Base-by-base conservation (phyloP, 2,113 vertebrate species). In the Alethe diademata region DNA sequence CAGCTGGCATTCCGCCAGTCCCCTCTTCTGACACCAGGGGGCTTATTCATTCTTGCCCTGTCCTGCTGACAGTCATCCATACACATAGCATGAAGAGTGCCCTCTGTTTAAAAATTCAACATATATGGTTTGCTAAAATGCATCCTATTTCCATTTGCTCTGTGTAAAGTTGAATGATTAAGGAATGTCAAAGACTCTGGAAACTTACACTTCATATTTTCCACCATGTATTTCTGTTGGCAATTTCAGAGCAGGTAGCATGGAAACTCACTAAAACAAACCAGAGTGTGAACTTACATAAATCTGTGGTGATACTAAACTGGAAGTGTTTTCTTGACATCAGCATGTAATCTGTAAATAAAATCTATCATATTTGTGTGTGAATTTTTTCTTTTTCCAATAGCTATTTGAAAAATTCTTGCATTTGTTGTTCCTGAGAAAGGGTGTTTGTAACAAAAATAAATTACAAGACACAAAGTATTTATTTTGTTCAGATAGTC, bases 391-490 rank as follows among this genome's bases (percentile, higher is more conserved):
- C 8, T 48, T 50, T 78, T 82, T 24, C 6, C n/a, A 47, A 31
- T 43, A 14, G 1, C 2, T 69, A 10, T 40, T 51, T 57, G 24
- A 73, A 90, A 64, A 83, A 40, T n/a, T 71, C 31, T 75, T 84
- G 23, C 12, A 42, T 19, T 53, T 65, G 6, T 45, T 70, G 9
- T 35, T 53, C 78, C 50, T 65, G 19, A 62, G 56, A 92, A 82
- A 6, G 9, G 22, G 3, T 0, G 0, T 1, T 26, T 83, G n/a
- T 7, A 57, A n/a, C 53, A 90, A 92, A 76, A 50, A 16, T 13
- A 11, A 19, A 54, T 43, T 50, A 11, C 18, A 20, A 80, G 33
- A 51, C 26, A 75, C 5, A 82, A 31, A 57, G n/a, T 57, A 43
- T 2, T 5, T 70, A 5, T 43, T 79, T 69, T 83, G 14, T 67